phyloP scores from a whole-genome alignment of 2,113 vertebrate species.

The Campylomormyrus numenius region DNA sequence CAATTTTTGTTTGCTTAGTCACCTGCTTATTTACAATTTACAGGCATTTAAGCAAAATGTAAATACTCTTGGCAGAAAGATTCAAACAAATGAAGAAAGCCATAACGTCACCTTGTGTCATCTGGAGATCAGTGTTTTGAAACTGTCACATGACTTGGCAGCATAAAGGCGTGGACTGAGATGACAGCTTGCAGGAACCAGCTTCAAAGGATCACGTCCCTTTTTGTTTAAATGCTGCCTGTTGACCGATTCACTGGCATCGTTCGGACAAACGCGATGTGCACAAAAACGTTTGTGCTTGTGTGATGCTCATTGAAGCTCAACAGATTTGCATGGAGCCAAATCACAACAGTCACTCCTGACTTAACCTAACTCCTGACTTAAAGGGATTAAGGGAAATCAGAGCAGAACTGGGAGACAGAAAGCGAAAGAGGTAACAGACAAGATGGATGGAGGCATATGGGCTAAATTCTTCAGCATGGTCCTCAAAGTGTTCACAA shows the following conservation, averaged over 20 bases:
- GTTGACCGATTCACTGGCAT: background rate
- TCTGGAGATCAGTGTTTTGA: background rate
- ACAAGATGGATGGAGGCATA: background rate
- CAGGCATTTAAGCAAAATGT: background rate
- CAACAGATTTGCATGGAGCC: background rate
- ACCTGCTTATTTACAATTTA: background rate
- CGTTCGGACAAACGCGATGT: background rate
- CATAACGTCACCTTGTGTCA: background rate
- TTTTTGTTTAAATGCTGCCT: background rate
- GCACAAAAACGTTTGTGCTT: background rate
- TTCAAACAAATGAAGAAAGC: background rate
- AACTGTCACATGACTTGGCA: background rate
- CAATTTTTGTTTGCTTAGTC: background rate
- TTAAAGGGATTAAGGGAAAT: background rate
- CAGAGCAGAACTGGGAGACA: background rate
- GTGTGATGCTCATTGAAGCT: background rate
- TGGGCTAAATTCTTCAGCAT: background rate
- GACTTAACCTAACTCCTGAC: too few relatives aligned
- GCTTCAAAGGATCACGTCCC: background rate
- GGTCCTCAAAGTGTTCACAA: background rate
- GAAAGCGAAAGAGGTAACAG: background rate
- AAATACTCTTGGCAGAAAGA: background rate
- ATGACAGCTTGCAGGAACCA: background rate
- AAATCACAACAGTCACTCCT: background rate
- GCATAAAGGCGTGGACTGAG: background rate